A percentile compares a stretch with the other conserved stretches of the same genome.
phyloP scores from a whole-genome alignment of 2,113 vertebrate genomes.

The Prochilodus magdalenae region DNA sequence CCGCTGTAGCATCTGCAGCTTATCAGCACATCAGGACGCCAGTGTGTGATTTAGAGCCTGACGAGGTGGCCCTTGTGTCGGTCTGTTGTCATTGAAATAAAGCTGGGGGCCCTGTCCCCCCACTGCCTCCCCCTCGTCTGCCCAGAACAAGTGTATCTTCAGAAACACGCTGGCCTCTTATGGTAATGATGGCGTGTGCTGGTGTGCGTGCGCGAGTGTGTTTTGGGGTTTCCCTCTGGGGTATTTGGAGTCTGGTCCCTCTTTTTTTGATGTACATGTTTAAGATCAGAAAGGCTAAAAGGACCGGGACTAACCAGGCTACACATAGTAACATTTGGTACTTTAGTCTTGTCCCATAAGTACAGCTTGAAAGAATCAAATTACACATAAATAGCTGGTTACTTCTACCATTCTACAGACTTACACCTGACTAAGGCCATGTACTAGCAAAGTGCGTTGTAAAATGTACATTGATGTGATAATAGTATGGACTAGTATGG shows the following conservation, averaged over 20 bases:
- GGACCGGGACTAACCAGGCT: conserved; percentile 47
- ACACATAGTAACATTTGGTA: conserved; percentile 45
- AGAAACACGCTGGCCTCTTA: conserved; percentile 85
- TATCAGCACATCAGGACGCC: conserved; percentile 77
- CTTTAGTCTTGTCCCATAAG: not conserved
- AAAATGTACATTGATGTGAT: too few relatives aligned
- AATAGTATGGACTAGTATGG: too few relatives aligned
- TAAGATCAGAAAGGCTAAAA: conserved; percentile 62
- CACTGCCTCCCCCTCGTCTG: conserved; percentile 64
- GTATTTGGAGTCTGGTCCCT: conserved; percentile 45
- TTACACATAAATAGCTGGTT: too few relatives aligned
- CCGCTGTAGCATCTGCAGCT: conserved; percentile 73
- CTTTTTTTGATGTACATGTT: conserved; percentile 50
- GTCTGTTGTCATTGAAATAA: conserved; percentile 83
- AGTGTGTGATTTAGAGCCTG: conserved; percentile 78
- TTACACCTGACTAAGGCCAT: too few relatives aligned
- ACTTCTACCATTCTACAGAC: too few relatives aligned
- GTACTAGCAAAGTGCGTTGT: too few relatives aligned
- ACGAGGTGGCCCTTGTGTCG: conserved; percentile 78
- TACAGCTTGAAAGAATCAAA: too few relatives aligned
- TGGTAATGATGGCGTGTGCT: conserved; percentile 75
- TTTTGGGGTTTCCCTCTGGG: conserved; percentile 56
- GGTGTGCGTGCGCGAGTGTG: conserved; percentile 34
- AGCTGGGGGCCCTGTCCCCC: conserved; percentile 59
- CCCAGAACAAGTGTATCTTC: conserved; percentile 84